Evolutionary conservation across 2,888 invertebrate species (phyloP), one percentile per base, ranked within the genome.

Genomic region (Ichneumoninae sp.): DNA sequence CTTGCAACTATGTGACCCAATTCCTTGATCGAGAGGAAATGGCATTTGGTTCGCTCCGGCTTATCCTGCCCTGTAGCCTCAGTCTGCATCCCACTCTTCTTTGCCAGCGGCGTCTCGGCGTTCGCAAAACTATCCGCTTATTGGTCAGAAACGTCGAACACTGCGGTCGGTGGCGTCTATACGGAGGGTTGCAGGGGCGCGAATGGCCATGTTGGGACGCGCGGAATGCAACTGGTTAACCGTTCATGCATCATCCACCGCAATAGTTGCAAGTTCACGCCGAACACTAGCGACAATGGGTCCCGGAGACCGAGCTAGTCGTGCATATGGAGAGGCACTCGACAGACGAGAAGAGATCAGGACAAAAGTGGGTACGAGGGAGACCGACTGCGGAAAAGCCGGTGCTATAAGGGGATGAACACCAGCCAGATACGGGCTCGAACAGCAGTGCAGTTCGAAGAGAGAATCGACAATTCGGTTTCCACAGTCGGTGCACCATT

Each of bases 241-340:
- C 90, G 87, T 89, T 88, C 90, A 89, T 90, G 90, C 89, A 90
- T 90, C 90, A 90, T 90, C 89, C 89, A 88, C 89, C 89, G 88
- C 90, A 90, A 90, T 88, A 89, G 90, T 87, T 90, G 87, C 89
- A 88, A 89, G 88, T 90, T 90, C 87, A 88, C 86, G 86, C 87
- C 86, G 87, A 87, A 84, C 70, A 75, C 80, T 52, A 52, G 81
- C 79, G 75, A 82, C 80, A 81, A 77, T 75, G 78, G 74, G 71
- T 36, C 54, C 69, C 78, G 68, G 66, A 44, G 40, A 50, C 40
- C 30, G 36, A 26, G 60, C 19, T 50, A 44, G 66, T 74, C 74
- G 30, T 78, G 80, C 68, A 82, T 80, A 76, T 71, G 74, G 52
- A 69, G 71, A 60, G 54, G 62, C 19, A 19, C 52, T 16, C 36